Evolutionary conservation across 2,888 invertebrate genomes (phyloP), one percentile per base, ranked within the genome.

Genomic region (Aleiodes testaceus): DNA sequence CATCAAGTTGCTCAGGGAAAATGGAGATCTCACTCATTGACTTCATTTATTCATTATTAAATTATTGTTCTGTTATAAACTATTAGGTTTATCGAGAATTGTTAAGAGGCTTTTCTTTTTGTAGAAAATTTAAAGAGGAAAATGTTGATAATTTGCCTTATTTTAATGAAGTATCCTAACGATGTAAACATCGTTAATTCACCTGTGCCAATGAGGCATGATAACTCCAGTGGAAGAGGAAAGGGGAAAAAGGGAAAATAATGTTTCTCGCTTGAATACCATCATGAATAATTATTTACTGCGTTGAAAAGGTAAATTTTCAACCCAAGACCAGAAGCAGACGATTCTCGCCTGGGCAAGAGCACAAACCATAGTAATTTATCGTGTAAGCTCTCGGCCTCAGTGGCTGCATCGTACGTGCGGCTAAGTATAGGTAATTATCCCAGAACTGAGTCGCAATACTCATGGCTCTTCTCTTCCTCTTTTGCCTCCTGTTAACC

Each of bases 401-500:
- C 55, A 36, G 55, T 49, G 49, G 49, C 26, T 53, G 26, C 18
- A 36, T 53, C 63, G 67, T 74, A 69, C 69, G 73, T 69, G 74
- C 69, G 69, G 69, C 68, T 75, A 70, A 74, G 71, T 75, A 73
- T 70, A 53, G 75, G 74, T 75, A 77, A 77, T 77, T 77, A 77
- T 74, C 74, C 50, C 71, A 68, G 36, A 36, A 70, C 72, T 61
- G 73, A 72, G 30, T 63, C 49, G 59, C 42, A 68, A 68, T 68
- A 59, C 59, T 61, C 68, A 61, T 68, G n/a, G 14, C 42, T 14
- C 49, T 26, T 45, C 22, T 18, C 36, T 20, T 36, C 52, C n/a
- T 45, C 20, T 22, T 26, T 49, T 12, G 11, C 50, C 6, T n/a
- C 53, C 53, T 26, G 26, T 53, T 53, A 53, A 26, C 53, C 53